Evolutionary conservation across 2,113 vertebrate genomes (phyloP), one percentile per base, ranked within the genome.

Genomic region (Indicator maculatus): DNA sequence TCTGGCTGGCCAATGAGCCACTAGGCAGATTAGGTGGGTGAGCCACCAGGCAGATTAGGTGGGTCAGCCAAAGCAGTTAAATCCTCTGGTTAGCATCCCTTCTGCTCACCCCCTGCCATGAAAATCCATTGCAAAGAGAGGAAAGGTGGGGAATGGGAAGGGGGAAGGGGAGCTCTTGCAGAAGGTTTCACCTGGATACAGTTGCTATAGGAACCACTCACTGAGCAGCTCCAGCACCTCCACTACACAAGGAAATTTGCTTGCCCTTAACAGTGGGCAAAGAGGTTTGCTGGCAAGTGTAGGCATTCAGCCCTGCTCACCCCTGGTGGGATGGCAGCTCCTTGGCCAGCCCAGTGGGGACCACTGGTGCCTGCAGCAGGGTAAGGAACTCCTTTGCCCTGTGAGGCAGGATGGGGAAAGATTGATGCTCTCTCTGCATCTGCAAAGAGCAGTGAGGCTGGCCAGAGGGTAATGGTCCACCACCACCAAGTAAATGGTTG

Each of bases 131-230:
- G 71, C 74, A 89, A 92, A 95, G 86, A 55, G 80, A 71, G 83
- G 60, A 75, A 82, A 82, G 16, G 52, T 44, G 74, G 39, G 75
- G 28, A 77, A 92, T 16, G 26, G 38, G 38, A 90, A 88, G 91
- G 96, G 93, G 65, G 85, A 91, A 79, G 78, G 92, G 84, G 58
- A 94, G 69, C 65, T 85, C 50, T 81, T 72, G 85, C 60, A 61
- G 95, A 89, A 97, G 77, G 89, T 95, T 97, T 97, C 82, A 91
- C 95, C 89, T 97, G 82, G 96, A 95, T 94, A 97, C 96, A 58
- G 96, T 98, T 97, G 96, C 96, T 94, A 96, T 97, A 96, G 97
- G 96, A 98, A 97, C 96, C 93, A 93, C 60, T 95, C 75, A 86
- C 0, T 0, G 63, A 77, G 65, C 79, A 72, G 93, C 93, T 94